A percentile compares a stretch with the other conserved stretches of the same genome.
Conservation (phyloP, 2,797 vertebrate species). For the Scolopax rusticola region DNA sequence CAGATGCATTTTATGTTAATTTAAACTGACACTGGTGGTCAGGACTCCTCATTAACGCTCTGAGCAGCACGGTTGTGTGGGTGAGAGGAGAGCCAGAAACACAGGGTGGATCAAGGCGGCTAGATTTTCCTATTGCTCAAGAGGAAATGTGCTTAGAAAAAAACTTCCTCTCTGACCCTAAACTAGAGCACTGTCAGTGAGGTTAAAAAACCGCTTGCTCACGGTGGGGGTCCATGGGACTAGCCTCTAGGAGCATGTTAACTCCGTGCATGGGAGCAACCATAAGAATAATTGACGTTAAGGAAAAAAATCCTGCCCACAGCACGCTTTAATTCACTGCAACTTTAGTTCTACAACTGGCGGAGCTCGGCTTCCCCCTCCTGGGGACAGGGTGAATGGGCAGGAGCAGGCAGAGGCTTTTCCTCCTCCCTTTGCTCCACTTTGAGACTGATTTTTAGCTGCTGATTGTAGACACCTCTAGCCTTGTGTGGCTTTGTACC, state of each 20-base stretch:
- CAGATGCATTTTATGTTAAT: not conserved
- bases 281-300: not conserved
- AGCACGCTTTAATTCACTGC: not conserved
- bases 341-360: not conserved
- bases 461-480: not conserved
- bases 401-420: not conserved
- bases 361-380: not conserved
- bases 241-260: not conserved
- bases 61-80: rapidly evolving
- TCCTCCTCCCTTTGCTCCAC: not conserved
- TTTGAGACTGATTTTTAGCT: not conserved
- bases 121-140: not conserved
- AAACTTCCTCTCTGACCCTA: not conserved
- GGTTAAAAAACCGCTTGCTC: not conserved
- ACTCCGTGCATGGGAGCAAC: not conserved
- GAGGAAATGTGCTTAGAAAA: not conserved
- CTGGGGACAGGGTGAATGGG: not conserved
- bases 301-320: not conserved
- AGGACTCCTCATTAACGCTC: not conserved
- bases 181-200: not conserved
- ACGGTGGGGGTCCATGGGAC: rapidly evolving
- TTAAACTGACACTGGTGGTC: not conserved
- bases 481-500: not conserved
- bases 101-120: not conserved
- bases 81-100: not conserved